A percentile compares a stretch with the other conserved stretches of the same genome.
Evolutionary conservation across 1,140 invertebrate genomes (phyloP).

Genomic region (Tetranychus cinnabarinus): DNA sequence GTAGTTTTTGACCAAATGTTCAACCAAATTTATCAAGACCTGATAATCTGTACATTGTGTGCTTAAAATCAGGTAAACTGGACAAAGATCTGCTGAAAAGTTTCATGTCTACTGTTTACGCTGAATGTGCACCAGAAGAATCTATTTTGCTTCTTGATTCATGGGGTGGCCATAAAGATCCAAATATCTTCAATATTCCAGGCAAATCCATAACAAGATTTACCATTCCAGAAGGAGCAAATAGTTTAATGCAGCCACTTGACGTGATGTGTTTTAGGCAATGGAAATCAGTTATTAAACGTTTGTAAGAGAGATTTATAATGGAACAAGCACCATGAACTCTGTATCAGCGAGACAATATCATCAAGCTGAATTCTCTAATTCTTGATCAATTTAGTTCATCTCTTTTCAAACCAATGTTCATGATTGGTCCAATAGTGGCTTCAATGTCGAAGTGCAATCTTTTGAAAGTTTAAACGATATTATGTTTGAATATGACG

Average conservation of each 20-base stretch:
- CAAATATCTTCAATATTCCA: background rate
- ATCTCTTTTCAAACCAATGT: background rate
- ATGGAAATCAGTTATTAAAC: background rate
- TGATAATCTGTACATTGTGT: background rate
- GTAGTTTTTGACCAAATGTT: background rate
- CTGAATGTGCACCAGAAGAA: background rate
- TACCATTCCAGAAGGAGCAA: background rate
- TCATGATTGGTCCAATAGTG: too few relatives aligned
- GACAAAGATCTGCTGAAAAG: background rate
- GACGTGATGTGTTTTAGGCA: background rate
- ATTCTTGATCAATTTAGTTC: constrained; percentile 1
- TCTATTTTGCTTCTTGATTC: background rate
- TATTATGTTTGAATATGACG: too few relatives aligned
- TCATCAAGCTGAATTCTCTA: background rate
- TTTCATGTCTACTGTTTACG: background rate
- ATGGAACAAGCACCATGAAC: background rate
- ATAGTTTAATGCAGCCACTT: background rate
- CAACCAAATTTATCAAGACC: background rate
- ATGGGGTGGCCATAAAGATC: background rate
- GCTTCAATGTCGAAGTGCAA: too few relatives aligned
- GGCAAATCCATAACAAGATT: background rate
- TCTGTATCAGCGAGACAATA: background rate
- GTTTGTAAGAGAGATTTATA: background rate
- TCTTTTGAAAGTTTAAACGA: too few relatives aligned
- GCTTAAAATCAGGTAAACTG: background rate